phyloP scores from a whole-genome alignment of 1,140 invertebrate genomes.

The Cotesia glomerata region DNA sequence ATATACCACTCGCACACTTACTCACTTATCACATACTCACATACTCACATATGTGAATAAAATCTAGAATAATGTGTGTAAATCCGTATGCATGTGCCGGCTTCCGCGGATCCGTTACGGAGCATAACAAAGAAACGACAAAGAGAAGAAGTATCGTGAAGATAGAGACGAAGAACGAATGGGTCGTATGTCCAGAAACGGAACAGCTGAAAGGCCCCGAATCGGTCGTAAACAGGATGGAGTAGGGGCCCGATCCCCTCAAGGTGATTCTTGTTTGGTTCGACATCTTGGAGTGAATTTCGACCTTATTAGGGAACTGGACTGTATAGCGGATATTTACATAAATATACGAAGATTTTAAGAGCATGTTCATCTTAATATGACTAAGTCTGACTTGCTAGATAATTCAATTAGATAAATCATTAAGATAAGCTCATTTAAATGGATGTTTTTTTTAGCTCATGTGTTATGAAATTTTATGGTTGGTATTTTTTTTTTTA shows the following conservation, averaged over 20 bases:
- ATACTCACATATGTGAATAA: too few relatives aligned
- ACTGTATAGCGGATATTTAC: conserved; percentile 13
- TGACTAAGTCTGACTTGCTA: not conserved
- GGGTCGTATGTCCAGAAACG: not conserved
- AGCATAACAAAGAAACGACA: conserved; percentile 1
- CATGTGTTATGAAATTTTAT: too few relatives aligned
- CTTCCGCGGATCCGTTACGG: too few relatives aligned
- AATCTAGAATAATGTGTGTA: too few relatives aligned
- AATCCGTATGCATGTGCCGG: too few relatives aligned
- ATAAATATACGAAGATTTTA: not conserved
- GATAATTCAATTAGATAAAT: too few relatives aligned
- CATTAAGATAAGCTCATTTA: too few relatives aligned
- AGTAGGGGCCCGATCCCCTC: conserved; percentile 15
- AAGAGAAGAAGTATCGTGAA: not conserved
- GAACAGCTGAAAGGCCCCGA: conserved; percentile 15
- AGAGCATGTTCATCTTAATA: not conserved
- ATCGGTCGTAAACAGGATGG: not conserved
- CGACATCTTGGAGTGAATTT: not conserved
- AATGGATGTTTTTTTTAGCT: too few relatives aligned
- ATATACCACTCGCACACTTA: too few relatives aligned
- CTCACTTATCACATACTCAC: too few relatives aligned
- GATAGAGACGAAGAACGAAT: not conserved
- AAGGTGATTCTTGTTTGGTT: conserved; percentile 37
- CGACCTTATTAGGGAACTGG: conserved; percentile 28
- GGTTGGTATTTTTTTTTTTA: too few relatives aligned